These are phyloP conservation scores for Sesamia nonagrioides DNA, from an alignment of 1,140 invertebrate species.

Conservation along the genomic window DNA sequence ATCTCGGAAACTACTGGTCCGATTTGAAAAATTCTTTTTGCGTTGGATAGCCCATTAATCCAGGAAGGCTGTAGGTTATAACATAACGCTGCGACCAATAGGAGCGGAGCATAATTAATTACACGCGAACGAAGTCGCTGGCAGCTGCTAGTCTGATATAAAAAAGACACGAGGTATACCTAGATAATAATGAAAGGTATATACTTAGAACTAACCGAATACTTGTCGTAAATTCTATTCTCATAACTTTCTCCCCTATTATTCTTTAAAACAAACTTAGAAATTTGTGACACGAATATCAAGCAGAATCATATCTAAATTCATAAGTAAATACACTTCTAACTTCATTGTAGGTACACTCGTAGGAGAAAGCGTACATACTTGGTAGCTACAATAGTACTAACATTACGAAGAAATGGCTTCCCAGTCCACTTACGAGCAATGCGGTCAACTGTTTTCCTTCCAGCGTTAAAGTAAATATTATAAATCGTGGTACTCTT, in stretches of 20 bases:
- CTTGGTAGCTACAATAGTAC: constrained; percentile 8
- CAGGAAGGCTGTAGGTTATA: no score
- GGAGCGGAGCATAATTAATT: no score
- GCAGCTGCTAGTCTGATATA: no score
- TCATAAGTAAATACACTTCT: neutral
- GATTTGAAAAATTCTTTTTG: no score
- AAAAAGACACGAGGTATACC: no score
- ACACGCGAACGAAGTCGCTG: no score
- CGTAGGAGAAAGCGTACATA: neutral
- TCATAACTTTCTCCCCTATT: neutral
- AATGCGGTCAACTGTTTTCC: constrained; percentile 30
- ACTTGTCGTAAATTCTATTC: no score
- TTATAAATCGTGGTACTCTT: constrained; percentile 15
- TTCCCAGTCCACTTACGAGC: constrained; percentile 34
- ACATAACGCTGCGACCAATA: no score
- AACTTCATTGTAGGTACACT: constrained; percentile 1
- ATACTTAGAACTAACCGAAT: no score
- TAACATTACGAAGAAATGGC: constrained; percentile 34
- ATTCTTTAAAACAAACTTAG: neutral
- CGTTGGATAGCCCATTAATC: no score
- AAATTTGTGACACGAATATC: neutral
- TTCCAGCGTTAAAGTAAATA: constrained; percentile 21
- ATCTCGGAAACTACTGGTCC: no score
- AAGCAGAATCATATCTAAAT: neutral
- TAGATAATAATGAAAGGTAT: no score